Percentiles rank a stretch among this genome's conserved stretches.
Evolutionary conservation across 2,113 vertebrate genomes (phyloP).

Genomic region (Tylochromis polylepis): DNA sequence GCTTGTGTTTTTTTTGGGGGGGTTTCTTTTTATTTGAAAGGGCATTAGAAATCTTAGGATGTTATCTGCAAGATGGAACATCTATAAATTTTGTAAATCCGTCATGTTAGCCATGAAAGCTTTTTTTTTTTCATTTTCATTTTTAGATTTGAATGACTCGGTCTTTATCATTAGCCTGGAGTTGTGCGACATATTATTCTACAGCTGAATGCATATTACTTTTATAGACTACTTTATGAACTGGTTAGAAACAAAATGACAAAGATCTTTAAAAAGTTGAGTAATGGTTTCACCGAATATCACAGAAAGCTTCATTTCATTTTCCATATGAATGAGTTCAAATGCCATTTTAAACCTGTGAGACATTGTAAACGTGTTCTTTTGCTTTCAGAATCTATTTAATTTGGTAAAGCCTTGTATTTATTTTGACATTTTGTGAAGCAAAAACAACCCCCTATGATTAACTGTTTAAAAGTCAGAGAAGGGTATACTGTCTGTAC

Average conservation of each 20-base stretch:
- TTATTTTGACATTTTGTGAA: background rate
- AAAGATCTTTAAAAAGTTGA: background rate
- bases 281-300: background rate
- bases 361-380: background rate
- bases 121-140: background rate
- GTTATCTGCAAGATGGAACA: background rate
- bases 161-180: background rate
- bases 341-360: background rate
- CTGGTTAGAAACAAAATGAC: background rate
- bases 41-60: background rate
- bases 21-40: background rate
- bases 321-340: background rate
- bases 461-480: background rate
- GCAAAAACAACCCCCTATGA: background rate
- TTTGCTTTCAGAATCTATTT: background rate
- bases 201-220: background rate
- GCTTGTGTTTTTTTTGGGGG: background rate
- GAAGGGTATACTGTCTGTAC: background rate
- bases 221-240: background rate
- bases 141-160: background rate
- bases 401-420: background rate
- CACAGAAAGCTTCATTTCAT: background rate
- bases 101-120: background rate
- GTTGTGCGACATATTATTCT: background rate
- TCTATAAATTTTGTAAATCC: background rate